phyloP scores from a whole-genome alignment of 2,113 vertebrate genomes.

The Sorex araneus region DNA sequence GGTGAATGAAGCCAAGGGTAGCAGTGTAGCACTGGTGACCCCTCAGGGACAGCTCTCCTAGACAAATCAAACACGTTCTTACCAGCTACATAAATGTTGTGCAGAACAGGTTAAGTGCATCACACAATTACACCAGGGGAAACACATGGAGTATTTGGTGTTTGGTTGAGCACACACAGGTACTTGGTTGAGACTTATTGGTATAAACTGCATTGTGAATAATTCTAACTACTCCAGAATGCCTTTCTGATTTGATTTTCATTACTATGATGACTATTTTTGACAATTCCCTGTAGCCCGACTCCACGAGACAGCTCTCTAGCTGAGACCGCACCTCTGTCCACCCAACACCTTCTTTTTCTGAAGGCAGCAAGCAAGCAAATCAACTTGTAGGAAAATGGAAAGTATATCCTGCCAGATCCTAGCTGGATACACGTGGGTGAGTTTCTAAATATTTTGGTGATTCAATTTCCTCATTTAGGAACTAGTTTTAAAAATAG shows the following conservation, averaged over 20 bases:
- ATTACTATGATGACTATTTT: conserved; percentile 7
- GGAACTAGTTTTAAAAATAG: neutral
- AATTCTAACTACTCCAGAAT: neutral
- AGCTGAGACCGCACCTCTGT: neutral
- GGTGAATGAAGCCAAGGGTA: neutral
- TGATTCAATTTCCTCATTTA: conserved; percentile 13
- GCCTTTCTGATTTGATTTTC: conserved; percentile 38
- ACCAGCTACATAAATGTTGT: neutral
- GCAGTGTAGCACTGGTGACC: neutral
- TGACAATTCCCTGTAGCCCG: conserved; percentile 40
- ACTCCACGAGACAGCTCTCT: conserved; percentile 58
- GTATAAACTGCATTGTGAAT: conserved; percentile 3
- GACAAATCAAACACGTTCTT: neutral
- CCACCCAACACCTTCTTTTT: conserved; percentile 45
- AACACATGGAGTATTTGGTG: neutral
- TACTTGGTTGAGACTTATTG: neutral
- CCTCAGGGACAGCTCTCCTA: neutral
- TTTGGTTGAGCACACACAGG: too few species aligned
- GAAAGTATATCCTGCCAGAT: neutral
- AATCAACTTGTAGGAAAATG: conserved; percentile 45
- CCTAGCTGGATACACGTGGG: neutral
- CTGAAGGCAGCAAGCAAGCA: conserved; percentile 66
- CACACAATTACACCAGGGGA: neutral
- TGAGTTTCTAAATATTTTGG: neutral
- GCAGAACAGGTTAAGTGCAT: neutral